Evolutionary conservation across 2,113 vertebrate species (phyloP), one percentile per base, ranked within the genome.

Genomic region (Oplegnathus fasciatus): DNA sequence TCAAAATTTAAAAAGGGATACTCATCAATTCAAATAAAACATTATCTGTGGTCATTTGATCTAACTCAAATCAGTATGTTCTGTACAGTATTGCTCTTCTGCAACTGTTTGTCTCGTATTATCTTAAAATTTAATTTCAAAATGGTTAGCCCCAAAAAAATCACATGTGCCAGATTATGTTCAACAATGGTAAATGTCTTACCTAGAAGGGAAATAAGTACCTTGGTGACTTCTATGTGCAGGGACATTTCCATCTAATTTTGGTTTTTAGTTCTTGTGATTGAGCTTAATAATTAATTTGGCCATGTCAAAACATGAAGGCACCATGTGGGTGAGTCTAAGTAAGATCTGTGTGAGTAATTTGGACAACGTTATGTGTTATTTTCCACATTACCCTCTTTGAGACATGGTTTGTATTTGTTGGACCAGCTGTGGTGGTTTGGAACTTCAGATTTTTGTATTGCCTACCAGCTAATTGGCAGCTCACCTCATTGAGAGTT

Each of bases 31-130:
- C 42, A 52, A 50, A 24, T 28, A 50, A 44, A 69, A 32, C 22
- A 48, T 6, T 32, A 54, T 20, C 57, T 48, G 0, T 70, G 55
- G 14, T 74, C 40, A 66, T 61, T 66, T 44, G 22, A 79, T 48
- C 34, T 37, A 57, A 66, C 55, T 55, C 6, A 80, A 42, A 64
- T 83, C 26, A 46, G n/a, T 34, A 37, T 42, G 22, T 64, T 74
- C 5, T 52, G 20, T 11, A 30, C 32, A 42, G 46, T 26, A 15
- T 44, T 75, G 28, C 32, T 75, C 24, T 44, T 80, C 46, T 80
- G 60, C 26, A 62, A 44, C 8, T 26, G 64, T 76, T 66, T 85
- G 28, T 71, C 57, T 64, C 22, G 15, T 52, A 70, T 75, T 34
- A 48, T 62, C 55, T 73, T 1, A 54, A 32, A 26, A 14, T 26